A percentile compares a stretch with the other conserved stretches of the same genome.
phyloP scores from a whole-genome alignment of 2,888 invertebrate genomes.

The Mythimna lalbum region DNA sequence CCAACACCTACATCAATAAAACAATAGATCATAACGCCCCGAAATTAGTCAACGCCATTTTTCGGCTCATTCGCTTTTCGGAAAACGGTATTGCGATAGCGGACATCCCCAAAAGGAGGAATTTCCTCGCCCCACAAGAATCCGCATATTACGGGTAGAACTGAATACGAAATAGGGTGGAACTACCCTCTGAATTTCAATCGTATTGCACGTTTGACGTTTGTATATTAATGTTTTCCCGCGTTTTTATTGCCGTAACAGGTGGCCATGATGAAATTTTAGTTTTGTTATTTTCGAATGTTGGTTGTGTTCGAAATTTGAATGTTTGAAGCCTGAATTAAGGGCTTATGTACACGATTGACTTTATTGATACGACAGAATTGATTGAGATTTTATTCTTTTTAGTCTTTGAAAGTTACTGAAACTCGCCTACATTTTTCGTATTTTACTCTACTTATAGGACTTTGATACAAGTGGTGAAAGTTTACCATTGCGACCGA shows the following conservation, averaged over 20 bases:
- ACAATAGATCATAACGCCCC: conserved; percentile 12
- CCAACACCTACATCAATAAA: background rate
- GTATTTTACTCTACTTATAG: no score
- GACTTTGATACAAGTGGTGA: no score
- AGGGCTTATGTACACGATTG: background rate
- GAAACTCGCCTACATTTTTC: no score
- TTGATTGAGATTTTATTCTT: no score
- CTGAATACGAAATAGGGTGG: conserved; percentile 64
- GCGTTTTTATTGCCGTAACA: conserved; percentile 65
- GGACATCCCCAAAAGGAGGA: conserved; percentile 44
- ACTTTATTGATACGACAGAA: background rate
- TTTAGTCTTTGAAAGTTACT: no score
- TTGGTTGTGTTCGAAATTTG: conserved; percentile 31
- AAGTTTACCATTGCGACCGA: no score
- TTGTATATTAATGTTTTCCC: conserved; percentile 67
- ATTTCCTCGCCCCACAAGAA: conserved; percentile 57
- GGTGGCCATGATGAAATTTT: conserved; percentile 59
- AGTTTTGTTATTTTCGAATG: conserved; percentile 36
- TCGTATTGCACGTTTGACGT: conserved; percentile 68
- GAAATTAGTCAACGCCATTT: conserved; percentile 44
- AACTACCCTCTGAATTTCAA: conserved; percentile 65
- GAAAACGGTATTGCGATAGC: conserved; percentile 52
- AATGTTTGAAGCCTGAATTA: conserved; percentile 17
- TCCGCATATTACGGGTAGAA: conserved; percentile 63
- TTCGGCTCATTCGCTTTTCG: conserved; percentile 51